Evolutionary conservation across 2,888 invertebrate species (phyloP).

Genomic region (Bugulina stolonifera): DNA sequence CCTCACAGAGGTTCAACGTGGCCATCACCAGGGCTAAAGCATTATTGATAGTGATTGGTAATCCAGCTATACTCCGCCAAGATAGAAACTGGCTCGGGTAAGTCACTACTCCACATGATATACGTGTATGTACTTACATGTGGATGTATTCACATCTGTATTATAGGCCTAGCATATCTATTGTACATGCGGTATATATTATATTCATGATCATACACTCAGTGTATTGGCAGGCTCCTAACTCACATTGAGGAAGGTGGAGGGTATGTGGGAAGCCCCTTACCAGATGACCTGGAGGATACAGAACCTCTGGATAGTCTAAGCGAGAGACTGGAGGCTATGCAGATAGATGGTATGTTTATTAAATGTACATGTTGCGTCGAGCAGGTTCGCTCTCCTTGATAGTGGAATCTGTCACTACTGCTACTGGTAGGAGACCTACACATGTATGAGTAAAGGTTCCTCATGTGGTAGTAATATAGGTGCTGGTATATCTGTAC

Average conservation of each 20-base stretch:
- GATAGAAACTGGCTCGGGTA: conserved; percentile 40
- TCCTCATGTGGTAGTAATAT: too few species aligned
- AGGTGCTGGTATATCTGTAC: too few species aligned
- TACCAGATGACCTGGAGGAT: conserved; percentile 11
- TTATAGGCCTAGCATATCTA: too few species aligned
- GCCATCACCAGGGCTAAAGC: conserved; percentile 44
- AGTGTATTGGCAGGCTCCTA: too few species aligned
- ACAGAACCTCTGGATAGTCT: neutral
- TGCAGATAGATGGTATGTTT: neutral
- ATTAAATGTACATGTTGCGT: too few species aligned
- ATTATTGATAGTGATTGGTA: conserved; percentile 42
- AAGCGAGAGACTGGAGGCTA: neutral
- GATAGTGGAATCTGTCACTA: too few species aligned
- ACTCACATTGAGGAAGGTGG: conserved; percentile 18
- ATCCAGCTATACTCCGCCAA: conserved; percentile 37
- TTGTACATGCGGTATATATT: too few species aligned
- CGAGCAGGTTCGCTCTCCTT: too few species aligned
- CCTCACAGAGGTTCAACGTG: conserved; percentile 43
- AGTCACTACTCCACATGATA: neutral
- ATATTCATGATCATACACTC: too few species aligned
- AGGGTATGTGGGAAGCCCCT: conserved; percentile 5
- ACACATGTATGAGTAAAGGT: too few species aligned
- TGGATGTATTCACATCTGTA: too few species aligned
- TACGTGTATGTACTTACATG: neutral
- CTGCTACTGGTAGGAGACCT: too few species aligned